Base-by-base conservation (phyloP, 2,888 invertebrate genomes). In the Acleris sparsana region DNA sequence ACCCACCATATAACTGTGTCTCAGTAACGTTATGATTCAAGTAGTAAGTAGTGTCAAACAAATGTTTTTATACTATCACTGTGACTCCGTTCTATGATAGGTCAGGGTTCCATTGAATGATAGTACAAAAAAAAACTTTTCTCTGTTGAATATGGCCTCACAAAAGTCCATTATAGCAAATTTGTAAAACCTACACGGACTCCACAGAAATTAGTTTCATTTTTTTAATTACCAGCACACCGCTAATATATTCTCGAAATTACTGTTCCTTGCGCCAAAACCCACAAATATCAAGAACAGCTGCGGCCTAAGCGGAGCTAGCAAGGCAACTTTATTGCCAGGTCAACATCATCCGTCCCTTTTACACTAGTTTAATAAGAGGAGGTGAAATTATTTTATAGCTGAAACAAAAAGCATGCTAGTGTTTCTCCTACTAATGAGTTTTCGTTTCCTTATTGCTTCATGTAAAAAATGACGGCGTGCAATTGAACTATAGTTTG, bases 401-500 rank as follows among this genome's bases (percentile, higher is more conserved):
- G 9, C 5, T 6, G 18, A 18, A 17, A 16, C 25, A 13, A n/a
- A 13, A 3, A 25, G 4, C 49, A 59, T 63, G 58, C 63, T 63
- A 63, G 59, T 6, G 22, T 22, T 48, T 53, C 16, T 39, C n/a
- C 53, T 53, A 64, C 53, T 53, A 64, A 59, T 59, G 53, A 59
- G 48, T 25, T n/a, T 53, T 17, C n/a, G 25, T 17, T 9, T 9
- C 39, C 53, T 59, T 64, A 64, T 59, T 53, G 39, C 48, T 39
- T 18, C 17, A 11, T 53, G 29, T 59, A 53, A 25, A 58, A 59
- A 59, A 64, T 22, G 17, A 48, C 9, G 17, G 53, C 9, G 33
- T 1, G 29, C 9, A 0, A 22, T 22, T 25, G 5, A 56, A 59
- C 49, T 53, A 17, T 53, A 25, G 48, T 49, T 44, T 17, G 39